Percentiles rank a stretch among this genome's conserved stretches.
These are phyloP conservation scores for Spilarctia lutea DNA, from an alignment of 2,888 invertebrate species.

Conservation along the genomic window DNA sequence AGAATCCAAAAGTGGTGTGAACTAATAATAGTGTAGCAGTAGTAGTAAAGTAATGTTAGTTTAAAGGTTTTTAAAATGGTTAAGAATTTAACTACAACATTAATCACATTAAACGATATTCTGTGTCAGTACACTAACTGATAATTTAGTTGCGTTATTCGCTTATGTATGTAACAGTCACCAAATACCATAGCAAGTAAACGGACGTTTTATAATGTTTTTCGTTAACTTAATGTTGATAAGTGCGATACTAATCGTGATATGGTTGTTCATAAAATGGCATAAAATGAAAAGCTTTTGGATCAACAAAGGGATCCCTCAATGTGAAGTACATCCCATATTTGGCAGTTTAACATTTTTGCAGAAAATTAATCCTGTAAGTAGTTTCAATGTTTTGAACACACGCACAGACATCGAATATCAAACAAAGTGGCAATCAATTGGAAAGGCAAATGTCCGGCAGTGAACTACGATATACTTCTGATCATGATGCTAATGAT, in stretches of 20 bases:
- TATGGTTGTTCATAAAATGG: slow-evolving; percentile 44
- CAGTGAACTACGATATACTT: too few relatives aligned
- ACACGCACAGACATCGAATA: too few relatives aligned
- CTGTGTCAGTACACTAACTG: neutral
- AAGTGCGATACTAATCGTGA: neutral
- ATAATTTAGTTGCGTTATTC: neutral
- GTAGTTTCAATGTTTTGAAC: slow-evolving; percentile 17
- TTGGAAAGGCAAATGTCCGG: too few relatives aligned
- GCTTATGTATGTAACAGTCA: neutral
- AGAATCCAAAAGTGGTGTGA: too few relatives aligned
- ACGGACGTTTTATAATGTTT: neutral
- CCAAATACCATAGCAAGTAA: neutral
- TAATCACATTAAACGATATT: neutral
- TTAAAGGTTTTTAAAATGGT: too few relatives aligned
- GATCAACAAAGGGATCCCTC: slow-evolving; percentile 47
- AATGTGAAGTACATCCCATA: slow-evolving; percentile 49
- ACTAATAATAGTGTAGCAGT: too few relatives aligned
- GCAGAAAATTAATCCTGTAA: slow-evolving; percentile 58
- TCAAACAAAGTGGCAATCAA: too few relatives aligned
- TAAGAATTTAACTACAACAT: too few relatives aligned
- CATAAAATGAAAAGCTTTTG: slow-evolving; percentile 45
- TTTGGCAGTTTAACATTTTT: slow-evolving; percentile 61
- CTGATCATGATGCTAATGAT: too few relatives aligned
- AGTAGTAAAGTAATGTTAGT: too few relatives aligned
- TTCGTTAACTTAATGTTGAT: neutral